Evolutionary conservation across 1,140 invertebrate genomes (phyloP).

Genomic region (Asbolus verrucosus): DNA sequence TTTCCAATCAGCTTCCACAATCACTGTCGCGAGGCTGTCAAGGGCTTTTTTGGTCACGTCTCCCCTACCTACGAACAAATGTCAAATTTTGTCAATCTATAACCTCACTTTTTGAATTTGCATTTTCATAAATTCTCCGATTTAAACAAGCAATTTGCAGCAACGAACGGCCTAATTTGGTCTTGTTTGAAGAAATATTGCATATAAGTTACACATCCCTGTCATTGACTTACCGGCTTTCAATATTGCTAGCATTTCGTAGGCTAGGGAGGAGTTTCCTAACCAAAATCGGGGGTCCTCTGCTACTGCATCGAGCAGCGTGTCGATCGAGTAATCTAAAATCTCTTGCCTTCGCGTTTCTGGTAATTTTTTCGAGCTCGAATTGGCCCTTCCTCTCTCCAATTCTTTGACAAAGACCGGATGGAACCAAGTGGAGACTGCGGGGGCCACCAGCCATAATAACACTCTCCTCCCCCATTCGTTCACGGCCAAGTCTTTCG

Average conservation of each 20-base stretch:
- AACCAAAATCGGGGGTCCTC: slow-evolving; percentile 77
- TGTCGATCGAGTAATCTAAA: slow-evolving; percentile 73
- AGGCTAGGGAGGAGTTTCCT: slow-evolving; percentile 74
- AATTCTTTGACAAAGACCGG: slow-evolving; percentile 78
- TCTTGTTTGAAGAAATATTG: no score
- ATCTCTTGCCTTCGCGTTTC: slow-evolving; percentile 81
- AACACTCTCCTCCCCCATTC: slow-evolving; percentile 81
- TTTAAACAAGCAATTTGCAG: no score
- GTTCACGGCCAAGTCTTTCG: slow-evolving; percentile 78
- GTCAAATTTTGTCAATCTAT: no score
- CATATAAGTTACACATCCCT: no score
- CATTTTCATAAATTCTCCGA: no score
- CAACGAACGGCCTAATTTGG: no score
- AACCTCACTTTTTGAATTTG: no score
- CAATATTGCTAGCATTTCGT: slow-evolving; percentile 79
- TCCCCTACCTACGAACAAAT: slow-evolving; percentile 53
- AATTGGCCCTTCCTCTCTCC: slow-evolving; percentile 77
- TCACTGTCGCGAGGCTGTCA: slow-evolving; percentile 65
- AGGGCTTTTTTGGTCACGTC: slow-evolving; percentile 61
- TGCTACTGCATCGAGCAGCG: slow-evolving; percentile 73
- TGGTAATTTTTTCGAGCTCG: slow-evolving; percentile 84
- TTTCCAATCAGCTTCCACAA: slow-evolving; percentile 66
- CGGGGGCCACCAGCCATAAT: slow-evolving; percentile 86
- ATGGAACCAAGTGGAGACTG: slow-evolving; percentile 81
- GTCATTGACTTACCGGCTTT: slow-evolving; percentile 70